Percentiles rank a stretch among this genome's conserved stretches.
phyloP scores from a whole-genome alignment of 1,140 invertebrate genomes.

The Colletes latitarsis region DNA sequence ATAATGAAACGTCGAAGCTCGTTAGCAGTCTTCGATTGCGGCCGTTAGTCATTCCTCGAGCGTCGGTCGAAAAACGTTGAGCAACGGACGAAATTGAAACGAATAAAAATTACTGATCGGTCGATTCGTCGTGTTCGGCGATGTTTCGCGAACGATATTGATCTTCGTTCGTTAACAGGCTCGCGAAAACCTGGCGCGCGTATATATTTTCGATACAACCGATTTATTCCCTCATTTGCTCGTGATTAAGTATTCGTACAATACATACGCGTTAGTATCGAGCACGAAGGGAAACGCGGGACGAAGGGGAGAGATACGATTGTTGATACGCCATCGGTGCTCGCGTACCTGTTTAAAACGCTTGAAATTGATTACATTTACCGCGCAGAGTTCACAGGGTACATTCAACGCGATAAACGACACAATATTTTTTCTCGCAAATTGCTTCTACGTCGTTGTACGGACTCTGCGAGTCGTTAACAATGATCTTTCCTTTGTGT shows the following conservation, averaged over 20 bases:
- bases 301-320: slow-evolving; percentile 18
- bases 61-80: background rate
- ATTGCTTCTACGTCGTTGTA: background rate
- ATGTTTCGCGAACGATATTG: background rate
- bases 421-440: background rate
- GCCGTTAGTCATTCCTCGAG: slow-evolving; percentile 6
- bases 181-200: slow-evolving; percentile 12
- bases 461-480: background rate
- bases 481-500: background rate
- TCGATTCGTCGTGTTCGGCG: background rate
- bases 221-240: slow-evolving; percentile 25
- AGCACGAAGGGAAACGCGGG: background rate
- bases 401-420: background rate
- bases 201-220: slow-evolving; percentile 8
- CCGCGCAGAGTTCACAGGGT: no score
- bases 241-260: background rate
- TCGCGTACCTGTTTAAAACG: background rate
- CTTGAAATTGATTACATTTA: background rate
- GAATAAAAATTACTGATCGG: slow-evolving; percentile 9
- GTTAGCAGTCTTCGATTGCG: slow-evolving; percentile 28
- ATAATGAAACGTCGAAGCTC: slow-evolving; percentile 41
- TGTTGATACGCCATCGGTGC: slow-evolving; percentile 5
- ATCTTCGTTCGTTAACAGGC: slow-evolving; percentile 28
- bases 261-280: background rate
- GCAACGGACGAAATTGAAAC: background rate